These are phyloP conservation scores for Gavia stellata DNA, from an alignment of 2,113 vertebrate genomes.

Conservation along the genomic window DNA sequence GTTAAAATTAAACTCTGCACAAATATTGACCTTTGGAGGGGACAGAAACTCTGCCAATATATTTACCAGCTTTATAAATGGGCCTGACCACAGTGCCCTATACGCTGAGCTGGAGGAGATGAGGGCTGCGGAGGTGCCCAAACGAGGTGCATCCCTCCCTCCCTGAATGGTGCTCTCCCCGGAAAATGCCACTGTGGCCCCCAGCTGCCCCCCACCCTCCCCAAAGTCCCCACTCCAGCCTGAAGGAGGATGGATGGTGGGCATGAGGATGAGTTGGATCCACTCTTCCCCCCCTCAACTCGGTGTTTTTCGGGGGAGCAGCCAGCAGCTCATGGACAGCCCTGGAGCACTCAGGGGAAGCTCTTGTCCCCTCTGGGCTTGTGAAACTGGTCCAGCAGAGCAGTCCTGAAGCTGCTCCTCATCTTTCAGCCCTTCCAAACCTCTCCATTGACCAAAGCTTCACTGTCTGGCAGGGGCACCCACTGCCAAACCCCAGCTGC, in stretches of 20 bases:
- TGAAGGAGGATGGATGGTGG: neutral
- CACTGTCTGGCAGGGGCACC: neutral
- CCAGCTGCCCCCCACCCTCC: fast-evolving
- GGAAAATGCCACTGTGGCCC: neutral
- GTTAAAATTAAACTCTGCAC: conserved; percentile 85
- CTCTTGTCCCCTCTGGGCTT: neutral
- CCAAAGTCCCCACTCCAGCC: neutral
- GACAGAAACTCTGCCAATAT: conserved; percentile 73
- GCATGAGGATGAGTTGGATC: neutral
- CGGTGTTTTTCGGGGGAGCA: neutral
- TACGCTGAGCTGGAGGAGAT: conserved; percentile 43
- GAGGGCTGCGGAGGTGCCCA: conserved; percentile 10
- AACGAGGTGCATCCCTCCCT: neutral
- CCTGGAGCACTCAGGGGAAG: neutral
- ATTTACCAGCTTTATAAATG: conserved; percentile 84
- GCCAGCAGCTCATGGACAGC: neutral
- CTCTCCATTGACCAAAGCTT: neutral
- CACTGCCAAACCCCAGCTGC: neutral
- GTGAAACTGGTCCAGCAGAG: neutral
- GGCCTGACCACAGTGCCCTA: conserved; percentile 76
- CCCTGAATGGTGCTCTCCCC: neutral
- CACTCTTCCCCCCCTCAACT: neutral
- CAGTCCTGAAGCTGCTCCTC: neutral
- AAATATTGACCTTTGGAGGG: conserved; percentile 86
- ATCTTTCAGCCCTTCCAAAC: neutral